Conservation (phyloP, 2,113 vertebrate genomes). For the Cavia porcellus region DNA sequence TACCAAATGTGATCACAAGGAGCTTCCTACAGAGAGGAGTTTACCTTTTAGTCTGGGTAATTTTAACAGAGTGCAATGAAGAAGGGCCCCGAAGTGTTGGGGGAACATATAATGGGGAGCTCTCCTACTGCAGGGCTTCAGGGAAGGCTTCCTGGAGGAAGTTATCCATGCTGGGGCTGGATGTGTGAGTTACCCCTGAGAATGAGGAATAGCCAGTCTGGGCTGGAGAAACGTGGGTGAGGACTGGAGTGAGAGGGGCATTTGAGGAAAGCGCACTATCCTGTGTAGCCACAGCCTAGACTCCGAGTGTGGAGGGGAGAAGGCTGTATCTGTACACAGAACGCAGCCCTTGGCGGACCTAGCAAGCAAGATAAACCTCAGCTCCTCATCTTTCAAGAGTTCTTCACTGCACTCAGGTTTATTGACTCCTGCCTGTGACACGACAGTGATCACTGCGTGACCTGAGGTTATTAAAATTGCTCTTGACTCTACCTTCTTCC, state of each 20-base stretch:
- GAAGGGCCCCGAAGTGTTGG: neutral
- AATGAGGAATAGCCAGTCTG: neutral
- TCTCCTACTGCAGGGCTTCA: neutral
- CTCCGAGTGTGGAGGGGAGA: neutral
- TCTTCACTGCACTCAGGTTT: neutral
- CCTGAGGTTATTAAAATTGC: neutral
- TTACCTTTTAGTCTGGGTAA: neutral
- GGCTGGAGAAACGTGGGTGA: neutral
- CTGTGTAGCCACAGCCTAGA: neutral
- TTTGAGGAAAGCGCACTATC: neutral
- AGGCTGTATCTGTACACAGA: neutral
- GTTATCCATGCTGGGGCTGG: neutral
- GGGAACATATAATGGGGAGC: neutral
- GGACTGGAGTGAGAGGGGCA: neutral
- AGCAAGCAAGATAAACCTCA: neutral
- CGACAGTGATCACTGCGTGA: neutral
- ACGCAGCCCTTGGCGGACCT: neutral
- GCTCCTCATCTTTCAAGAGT: neutral
- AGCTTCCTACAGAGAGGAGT: neutral
- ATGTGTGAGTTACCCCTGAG: neutral
- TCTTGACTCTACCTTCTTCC: neutral
- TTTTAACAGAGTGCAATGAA: neutral
- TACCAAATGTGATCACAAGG: neutral
- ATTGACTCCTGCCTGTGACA: neutral
- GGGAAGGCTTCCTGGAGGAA: neutral